A percentile compares a stretch with the other conserved stretches of the same genome.
These are phyloP conservation scores for Volucella inflata DNA, from an alignment of 2,888 invertebrate genomes.

Conservation along the genomic window DNA sequence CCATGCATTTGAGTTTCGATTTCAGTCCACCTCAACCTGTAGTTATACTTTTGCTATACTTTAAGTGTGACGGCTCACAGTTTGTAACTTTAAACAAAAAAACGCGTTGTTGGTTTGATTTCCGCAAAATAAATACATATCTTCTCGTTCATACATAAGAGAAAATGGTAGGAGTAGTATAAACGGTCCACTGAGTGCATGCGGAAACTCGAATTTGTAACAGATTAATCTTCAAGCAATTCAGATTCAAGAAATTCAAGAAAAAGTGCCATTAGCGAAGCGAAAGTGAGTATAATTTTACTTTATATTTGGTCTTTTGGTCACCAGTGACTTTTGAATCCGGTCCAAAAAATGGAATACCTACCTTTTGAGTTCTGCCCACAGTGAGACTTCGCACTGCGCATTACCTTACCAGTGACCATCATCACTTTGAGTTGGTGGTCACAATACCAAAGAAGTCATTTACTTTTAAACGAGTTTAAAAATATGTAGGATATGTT, in stretches of 20 bases:
- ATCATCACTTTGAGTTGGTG: slow-evolving; percentile 60
- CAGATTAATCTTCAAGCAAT: slow-evolving; percentile 57
- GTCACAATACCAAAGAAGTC: no score
- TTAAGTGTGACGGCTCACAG: slow-evolving; percentile 43
- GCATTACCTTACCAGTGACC: slow-evolving; percentile 17
- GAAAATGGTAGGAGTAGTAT: slow-evolving; percentile 32
- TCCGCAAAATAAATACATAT: slow-evolving; percentile 54
- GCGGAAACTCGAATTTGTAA: slow-evolving; percentile 62
- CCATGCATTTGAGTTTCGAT: slow-evolving; percentile 46
- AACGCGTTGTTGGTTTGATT: slow-evolving; percentile 27
- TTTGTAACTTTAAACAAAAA: slow-evolving; percentile 51
- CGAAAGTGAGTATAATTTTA: slow-evolving; percentile 70
- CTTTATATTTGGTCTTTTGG: slow-evolving; percentile 64
- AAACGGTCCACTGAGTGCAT: slow-evolving; percentile 62
- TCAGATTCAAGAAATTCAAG: slow-evolving; percentile 54
- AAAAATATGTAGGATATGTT: slow-evolving; percentile 21
- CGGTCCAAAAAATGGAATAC: slow-evolving; percentile 34
- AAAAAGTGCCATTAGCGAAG: slow-evolving; percentile 41
- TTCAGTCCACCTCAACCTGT: slow-evolving; percentile 40
- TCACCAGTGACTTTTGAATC: slow-evolving; percentile 55
- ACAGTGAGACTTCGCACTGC: slow-evolving; percentile 53
- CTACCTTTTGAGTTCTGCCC: slow-evolving; percentile 39
- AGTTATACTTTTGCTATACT: slow-evolving; percentile 39
- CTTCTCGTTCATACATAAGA: background rate
- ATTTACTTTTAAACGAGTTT: slow-evolving; percentile 37